Evolutionary conservation across 1,140 invertebrate species (phyloP).

Genomic region (Acromyrmex heyeri): DNA sequence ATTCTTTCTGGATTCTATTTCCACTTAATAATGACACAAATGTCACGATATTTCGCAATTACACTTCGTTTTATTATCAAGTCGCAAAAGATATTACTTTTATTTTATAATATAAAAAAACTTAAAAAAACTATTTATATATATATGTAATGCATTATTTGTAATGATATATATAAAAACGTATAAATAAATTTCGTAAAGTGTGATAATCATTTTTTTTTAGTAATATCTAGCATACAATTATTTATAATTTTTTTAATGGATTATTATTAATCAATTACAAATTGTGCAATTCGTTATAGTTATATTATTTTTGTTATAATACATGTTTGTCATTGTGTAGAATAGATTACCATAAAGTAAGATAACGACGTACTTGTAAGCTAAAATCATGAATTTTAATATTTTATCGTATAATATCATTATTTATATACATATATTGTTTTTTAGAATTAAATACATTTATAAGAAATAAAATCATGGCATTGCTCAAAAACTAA

Average conservation of each 20-base stretch:
- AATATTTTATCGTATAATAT: neutral
- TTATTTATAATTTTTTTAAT: slow-evolving; percentile 1
- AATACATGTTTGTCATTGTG: slow-evolving; percentile 26
- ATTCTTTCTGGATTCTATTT: too few species aligned
- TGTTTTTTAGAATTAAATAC: neutral
- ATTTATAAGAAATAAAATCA: neutral
- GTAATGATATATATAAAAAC: neutral
- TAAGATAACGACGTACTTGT: slow-evolving; percentile 45
- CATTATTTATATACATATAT: neutral
- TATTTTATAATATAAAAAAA: neutral
- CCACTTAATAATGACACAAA: too few species aligned
- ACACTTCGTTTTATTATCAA: neutral
- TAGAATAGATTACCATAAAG: slow-evolving; percentile 43
- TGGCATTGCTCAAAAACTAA: neutral
- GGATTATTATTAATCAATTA: neutral
- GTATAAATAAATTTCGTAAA: neutral
- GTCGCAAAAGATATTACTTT: neutral
- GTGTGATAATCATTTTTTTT: neutral
- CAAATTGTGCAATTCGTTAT: neutral
- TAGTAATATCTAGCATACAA: neutral
- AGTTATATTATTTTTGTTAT: neutral
- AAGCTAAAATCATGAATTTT: slow-evolving; percentile 28
- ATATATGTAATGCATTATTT: neutral
- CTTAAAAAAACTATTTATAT: neutral
- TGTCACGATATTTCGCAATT: neutral